These are phyloP conservation scores for Cliona cf. orientalis DNA, from an alignment of 37 sponge, comb jelly and placozoan genomes.

Conservation along the genomic window DNA sequence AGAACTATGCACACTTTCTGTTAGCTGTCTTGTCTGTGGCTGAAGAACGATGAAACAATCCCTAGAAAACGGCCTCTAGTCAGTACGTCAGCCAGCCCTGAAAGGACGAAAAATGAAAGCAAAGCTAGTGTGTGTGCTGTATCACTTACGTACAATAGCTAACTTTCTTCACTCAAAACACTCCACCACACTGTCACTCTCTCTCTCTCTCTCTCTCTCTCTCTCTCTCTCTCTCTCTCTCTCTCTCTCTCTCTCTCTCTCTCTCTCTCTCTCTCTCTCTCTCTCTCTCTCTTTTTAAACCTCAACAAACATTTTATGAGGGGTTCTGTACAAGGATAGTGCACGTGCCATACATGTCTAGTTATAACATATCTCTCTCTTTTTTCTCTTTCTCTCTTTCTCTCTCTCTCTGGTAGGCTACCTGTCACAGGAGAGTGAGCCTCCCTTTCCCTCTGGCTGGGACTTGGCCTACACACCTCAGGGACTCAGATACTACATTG, in stretches of 20 bases:
- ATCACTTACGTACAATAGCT: no score
- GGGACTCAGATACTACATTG: constrained; percentile 69
- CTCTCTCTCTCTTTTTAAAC: not conserved
- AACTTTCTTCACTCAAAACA: not conserved
- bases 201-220: constrained; percentile 40
- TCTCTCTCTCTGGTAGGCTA: not conserved
- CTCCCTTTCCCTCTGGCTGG: constrained; percentile 67
- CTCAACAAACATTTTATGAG: not conserved
- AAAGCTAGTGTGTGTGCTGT: no score
- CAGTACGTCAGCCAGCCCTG: no score
- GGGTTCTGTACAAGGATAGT: no score
- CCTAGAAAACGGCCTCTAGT: no score
- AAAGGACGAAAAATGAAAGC: no score
- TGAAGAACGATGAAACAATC: no score
- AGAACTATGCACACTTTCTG: no score
- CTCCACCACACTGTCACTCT: not conserved
- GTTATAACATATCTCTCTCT: no score
- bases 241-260: constrained; percentile 39
- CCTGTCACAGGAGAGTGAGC: constrained; percentile 44
- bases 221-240: constrained; percentile 32
- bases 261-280: constrained; percentile 36
- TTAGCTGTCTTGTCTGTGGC: no score
- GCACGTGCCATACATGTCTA: not conserved
- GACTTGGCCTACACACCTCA: constrained; percentile 46
- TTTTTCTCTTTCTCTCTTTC: not conserved